Conservation (phyloP, 2,888 invertebrate species). For the Bombyx huttoni region DNA sequence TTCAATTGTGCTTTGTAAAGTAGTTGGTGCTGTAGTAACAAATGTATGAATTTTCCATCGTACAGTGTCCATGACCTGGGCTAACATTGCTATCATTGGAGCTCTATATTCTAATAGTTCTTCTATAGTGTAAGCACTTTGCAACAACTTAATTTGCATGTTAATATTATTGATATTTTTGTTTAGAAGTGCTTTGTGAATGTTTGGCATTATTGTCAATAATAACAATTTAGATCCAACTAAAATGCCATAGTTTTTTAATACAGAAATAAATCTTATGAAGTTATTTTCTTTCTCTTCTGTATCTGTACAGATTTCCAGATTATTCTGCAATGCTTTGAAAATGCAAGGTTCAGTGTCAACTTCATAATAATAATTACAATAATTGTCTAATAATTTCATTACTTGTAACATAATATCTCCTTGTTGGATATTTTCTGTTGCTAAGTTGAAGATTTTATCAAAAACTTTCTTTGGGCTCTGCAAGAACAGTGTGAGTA, state of each 20-base stretch:
- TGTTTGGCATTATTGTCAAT: constrained; percentile 46
- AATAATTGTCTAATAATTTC: constrained; percentile 33
- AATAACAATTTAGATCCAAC: constrained; percentile 37
- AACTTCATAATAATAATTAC: constrained; percentile 36
- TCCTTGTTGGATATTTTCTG: constrained; percentile 38
- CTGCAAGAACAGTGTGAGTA: constrained; percentile 45
- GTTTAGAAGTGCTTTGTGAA: constrained; percentile 36
- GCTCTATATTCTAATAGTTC: constrained; percentile 45
- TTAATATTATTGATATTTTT: constrained; percentile 28
- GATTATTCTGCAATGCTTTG: constrained; percentile 24
- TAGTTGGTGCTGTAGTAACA: constrained; percentile 20
- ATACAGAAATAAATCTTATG: constrained; percentile 32
- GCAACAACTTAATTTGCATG: constrained; percentile 33
- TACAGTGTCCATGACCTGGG: constrained; percentile 42
- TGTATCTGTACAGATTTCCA: constrained; percentile 24
- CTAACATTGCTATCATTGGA: constrained; percentile 52
- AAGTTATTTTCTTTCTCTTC: constrained; percentile 33
- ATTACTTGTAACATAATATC: constrained; percentile 45
- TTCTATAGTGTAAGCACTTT: constrained; percentile 24
- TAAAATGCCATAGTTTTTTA: constrained; percentile 33
- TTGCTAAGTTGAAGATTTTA: constrained; percentile 41
- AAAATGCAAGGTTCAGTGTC: constrained; percentile 47
- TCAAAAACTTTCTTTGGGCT: constrained; percentile 38
- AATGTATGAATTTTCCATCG: constrained; percentile 48
- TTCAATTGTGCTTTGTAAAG: constrained; percentile 32